Percentiles rank a stretch among this genome's conserved stretches.
Conservation (phyloP, 2,113 vertebrate species). For the Condylura cristata region DNA sequence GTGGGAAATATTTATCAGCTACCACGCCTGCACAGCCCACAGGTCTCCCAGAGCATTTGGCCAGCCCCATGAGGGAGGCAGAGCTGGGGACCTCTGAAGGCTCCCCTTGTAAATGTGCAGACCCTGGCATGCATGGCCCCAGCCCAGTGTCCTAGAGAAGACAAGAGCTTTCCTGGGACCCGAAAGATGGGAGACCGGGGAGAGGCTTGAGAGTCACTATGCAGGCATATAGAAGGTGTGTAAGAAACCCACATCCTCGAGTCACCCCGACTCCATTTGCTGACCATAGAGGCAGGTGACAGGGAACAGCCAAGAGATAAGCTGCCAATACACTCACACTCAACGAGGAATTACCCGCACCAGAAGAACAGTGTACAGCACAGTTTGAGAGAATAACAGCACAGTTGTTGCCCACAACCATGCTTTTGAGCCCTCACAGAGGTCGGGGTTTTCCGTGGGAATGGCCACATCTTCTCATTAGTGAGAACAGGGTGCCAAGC, state of each 20-base stretch:
- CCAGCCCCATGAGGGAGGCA: neutral
- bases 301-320: neutral
- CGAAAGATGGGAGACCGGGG: rapidly evolving
- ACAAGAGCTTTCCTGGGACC: neutral
- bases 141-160: neutral
- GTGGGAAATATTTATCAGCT: rapidly evolving
- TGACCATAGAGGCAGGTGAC: too few relatives aligned
- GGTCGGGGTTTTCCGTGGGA: neutral
- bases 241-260: neutral
- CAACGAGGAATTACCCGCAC: neutral
- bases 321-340: neutral
- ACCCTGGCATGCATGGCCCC: neutral
- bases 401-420: neutral
- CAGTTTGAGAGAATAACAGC: neutral
- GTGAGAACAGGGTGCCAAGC: neutral
- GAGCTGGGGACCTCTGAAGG: rapidly evolving
- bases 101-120: rapidly evolving
- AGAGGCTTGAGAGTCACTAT: too few relatives aligned
- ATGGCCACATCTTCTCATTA: neutral
- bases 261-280: neutral
- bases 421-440: neutral
- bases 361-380: rapidly evolving
- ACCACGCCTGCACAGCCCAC: neutral
- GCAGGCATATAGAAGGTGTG: neutral
- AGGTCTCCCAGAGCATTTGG: rapidly evolving